phyloP scores from a whole-genome alignment of 2,888 invertebrate species.

The Aphrophora alni region DNA sequence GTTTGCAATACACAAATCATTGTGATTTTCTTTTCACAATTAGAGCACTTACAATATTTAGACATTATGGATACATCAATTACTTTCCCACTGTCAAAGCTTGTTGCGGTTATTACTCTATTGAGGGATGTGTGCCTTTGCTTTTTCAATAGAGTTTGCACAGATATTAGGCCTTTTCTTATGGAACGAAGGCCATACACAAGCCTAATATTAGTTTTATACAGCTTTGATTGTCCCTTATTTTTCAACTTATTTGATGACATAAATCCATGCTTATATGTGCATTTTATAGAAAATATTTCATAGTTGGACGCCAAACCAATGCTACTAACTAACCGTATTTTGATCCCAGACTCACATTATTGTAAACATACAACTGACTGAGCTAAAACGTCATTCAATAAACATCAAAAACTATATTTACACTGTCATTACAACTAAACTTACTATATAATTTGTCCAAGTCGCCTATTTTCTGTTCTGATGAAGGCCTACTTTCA shows the following conservation, averaged over 20 bases:
- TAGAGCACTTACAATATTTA: conserved; percentile 26
- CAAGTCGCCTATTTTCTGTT: neutral
- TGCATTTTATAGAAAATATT: conserved; percentile 3
- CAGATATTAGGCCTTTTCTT: conserved; percentile 7
- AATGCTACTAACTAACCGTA: conserved; percentile 14
- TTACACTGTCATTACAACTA: neutral
- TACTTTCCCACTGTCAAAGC: conserved; percentile 31
- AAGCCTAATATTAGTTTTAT: conserved; percentile 7
- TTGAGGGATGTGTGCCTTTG: conserved; percentile 29
- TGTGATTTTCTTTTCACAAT: conserved; percentile 7
- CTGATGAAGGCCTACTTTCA: neutral
- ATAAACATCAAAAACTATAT: too few relatives aligned
- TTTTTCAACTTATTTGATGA: conserved; percentile 3
- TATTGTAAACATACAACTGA: neutral
- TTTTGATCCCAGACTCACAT: conserved; percentile 21
- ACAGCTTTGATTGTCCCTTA: neutral
- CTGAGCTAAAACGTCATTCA: neutral
- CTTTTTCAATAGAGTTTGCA: conserved; percentile 25
- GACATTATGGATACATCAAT: conserved; percentile 13
- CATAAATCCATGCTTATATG: neutral
- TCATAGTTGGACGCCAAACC: conserved; percentile 15
- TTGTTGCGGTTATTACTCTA: conserved; percentile 23
- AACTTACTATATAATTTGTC: neutral
- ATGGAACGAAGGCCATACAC: conserved; percentile 18
- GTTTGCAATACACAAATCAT: conserved; percentile 26